A percentile compares a stretch with the other conserved stretches of the same genome.
Conservation (phyloP, 2,888 invertebrate genomes). For the Latrodectus hesperus region DNA sequence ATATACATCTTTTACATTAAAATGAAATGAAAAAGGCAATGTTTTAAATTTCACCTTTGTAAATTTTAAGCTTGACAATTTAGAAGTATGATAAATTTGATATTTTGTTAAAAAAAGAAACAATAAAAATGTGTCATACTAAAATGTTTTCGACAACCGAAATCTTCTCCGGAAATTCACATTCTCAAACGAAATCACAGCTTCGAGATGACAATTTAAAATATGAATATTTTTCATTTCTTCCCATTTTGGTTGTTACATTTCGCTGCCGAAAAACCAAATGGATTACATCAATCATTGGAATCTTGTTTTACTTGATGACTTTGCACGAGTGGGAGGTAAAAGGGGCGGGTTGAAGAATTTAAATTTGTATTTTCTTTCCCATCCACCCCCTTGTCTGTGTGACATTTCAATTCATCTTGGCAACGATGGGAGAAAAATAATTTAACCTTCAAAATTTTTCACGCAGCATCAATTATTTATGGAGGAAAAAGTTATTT, state of each 20-base stretch:
- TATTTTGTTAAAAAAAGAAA: too few species aligned
- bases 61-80: too few species aligned
- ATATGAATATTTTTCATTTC: slow-evolving; percentile 32
- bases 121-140: too few species aligned
- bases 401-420: slow-evolving; percentile 53
- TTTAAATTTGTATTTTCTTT: slow-evolving; percentile 38
- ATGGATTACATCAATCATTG: slow-evolving; percentile 38
- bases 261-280: slow-evolving; percentile 14
- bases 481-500: slow-evolving; percentile 15
- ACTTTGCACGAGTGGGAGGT: slow-evolving; percentile 24
- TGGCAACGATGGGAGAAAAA: not conserved
- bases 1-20: too few species aligned
- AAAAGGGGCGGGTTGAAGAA: slow-evolving; percentile 11
- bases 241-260: slow-evolving; percentile 20
- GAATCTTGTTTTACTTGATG: slow-evolving; percentile 43
- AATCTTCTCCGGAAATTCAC: slow-evolving; percentile 5
- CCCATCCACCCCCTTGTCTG: not conserved
- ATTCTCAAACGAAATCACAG: slow-evolving; percentile 6
- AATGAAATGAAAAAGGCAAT: too few species aligned
- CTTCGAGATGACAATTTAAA: slow-evolving; percentile 23
- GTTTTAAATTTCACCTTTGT: too few species aligned
- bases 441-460: slow-evolving; percentile 32
- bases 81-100: too few species aligned
- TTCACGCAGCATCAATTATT: slow-evolving; percentile 43
- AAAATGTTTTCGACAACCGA: not conserved